Evolutionary conservation across 2,797 vertebrate genomes (phyloP), one percentile per base, ranked within the genome.

Genomic region (Rhabdophis nuchalis): DNA sequence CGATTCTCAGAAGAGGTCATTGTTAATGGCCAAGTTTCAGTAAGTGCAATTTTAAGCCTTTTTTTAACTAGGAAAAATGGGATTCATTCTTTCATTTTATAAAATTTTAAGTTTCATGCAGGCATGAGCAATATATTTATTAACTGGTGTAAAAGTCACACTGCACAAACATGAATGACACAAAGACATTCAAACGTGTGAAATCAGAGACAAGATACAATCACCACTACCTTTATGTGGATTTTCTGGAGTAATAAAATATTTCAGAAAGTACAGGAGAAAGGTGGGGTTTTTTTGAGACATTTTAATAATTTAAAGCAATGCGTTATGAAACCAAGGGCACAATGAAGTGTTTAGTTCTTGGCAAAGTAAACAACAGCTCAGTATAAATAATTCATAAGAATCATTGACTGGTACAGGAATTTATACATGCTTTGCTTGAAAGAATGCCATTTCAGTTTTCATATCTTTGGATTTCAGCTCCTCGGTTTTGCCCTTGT

Each of bases 1-100:
- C 98, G 99, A 94, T 99, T 99, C 92, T 99, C 99, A 0, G 99
- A 99, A 96, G 99, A 99, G 97, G 99, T 99, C 96, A 99, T 99
- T 97, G 98, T 99, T 97, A 99, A 99, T 54, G 99, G 99, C 95
- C 99, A 99, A 97, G 98, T 99, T 91, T 99, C 99, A 94, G 99
- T 99, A 98, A 99, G 99, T 99, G 96, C 93, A 95, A 68, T 64
- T 1, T 92, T 41, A 91, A 91, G 52, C n/a, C 13, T 61, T 92
- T 53, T 41, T 52, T 91, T 32, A 82, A 77, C 85, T 32, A 87
- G 86, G 90, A 93, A 41, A 72, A 88, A 52, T 92, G 57, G 52
- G 10, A 93, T 95, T 92, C 86, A 92, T 89, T 90, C 88, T 87
- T 0, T 72, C 72, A 85, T 25, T 46, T 85, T 72, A 89, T 64